Base-by-base conservation (phyloP, 2,888 invertebrate genomes). In the Eulithis testata region DNA sequence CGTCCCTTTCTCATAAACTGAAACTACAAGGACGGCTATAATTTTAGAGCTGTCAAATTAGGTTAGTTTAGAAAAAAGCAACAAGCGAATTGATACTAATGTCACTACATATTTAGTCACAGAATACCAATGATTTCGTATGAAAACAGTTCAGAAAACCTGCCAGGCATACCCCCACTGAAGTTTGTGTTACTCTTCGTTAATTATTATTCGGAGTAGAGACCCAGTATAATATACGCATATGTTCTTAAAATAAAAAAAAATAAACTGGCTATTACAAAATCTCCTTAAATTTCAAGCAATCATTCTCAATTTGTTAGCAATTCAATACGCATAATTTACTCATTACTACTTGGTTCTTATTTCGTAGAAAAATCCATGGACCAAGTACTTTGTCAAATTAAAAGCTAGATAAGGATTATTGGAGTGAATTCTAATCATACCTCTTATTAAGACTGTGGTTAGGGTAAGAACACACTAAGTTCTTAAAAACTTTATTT, bases 381-480 rank as follows among this genome's bases (percentile, higher is more conserved):
- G 7, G 45, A 58, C 49, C 56, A 57, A 63, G 52, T 65, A 73
- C 75, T 63, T 62, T 76, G 71, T 71, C 70, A 53, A 64, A 69
- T 63, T 70, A 60, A 71, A 36, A 21, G 14, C 21, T 6, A 3
- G 60, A 55, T 43, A 47, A 50, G 43, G 44, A 65, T 68, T 72
- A 71, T 71, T 65, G 56, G 62, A 63, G 63, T 40, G 65, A 72
- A 71, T 73, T 76, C 69, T 60, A 45, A 68, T 64, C 62, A 72
- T 72, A 73, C 72, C 74, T 80, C 78, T 59, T 80, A 79, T 77
- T 77, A 74, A 75, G 76, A 69, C 71, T 73, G 54, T 63, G 27
- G 60, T 63, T 36, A 63, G 53, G 63, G 37, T 45, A 50, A n/a
- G 50, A 11, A 49, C 53, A 60, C 45, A 60, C 45, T 43, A 11